Conservation (phyloP, 2,113 vertebrate genomes). For the Stegastes partitus region DNA sequence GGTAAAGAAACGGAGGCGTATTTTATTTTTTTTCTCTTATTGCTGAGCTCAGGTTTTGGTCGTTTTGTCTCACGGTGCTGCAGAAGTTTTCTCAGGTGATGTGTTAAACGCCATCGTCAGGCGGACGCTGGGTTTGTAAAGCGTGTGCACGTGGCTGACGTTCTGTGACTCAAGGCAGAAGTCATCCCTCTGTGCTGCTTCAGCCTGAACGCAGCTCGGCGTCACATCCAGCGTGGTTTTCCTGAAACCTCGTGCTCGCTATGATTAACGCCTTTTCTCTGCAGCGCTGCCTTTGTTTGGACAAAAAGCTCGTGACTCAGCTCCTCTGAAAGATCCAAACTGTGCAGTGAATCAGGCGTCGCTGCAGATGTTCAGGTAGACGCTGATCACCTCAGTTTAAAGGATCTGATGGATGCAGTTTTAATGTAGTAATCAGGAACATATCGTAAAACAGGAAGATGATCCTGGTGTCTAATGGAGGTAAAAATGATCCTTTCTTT, state of each 20-base stretch:
- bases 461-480: too few relatives aligned
- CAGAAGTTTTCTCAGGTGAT: too few relatives aligned
- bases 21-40: too few relatives aligned
- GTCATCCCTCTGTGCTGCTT: constrained; percentile 10
- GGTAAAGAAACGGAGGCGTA: too few relatives aligned
- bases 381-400: neutral
- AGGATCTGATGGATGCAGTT: too few relatives aligned
- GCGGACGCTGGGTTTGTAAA: too few relatives aligned
- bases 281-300: constrained; percentile 31
- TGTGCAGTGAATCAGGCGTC: constrained; percentile 12
- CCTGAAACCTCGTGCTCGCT: neutral
- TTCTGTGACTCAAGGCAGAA: neutral
- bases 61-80: too few relatives aligned
- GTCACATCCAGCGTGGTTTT: constrained; percentile 16
- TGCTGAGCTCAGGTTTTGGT: too few relatives aligned
- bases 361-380: neutral
- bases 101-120: too few relatives aligned
- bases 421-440: too few relatives aligned
- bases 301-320: constrained; percentile 37
- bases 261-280: constrained; percentile 37
- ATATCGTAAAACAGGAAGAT: too few relatives aligned
- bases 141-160: neutral
- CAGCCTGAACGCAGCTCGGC: neutral
- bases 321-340: constrained; percentile 12
- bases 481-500: too few relatives aligned